Percentiles rank a stretch among this genome's conserved stretches.
Conservation (phyloP, 1,140 invertebrate genomes). For the Aleiodes sp. region DNA sequence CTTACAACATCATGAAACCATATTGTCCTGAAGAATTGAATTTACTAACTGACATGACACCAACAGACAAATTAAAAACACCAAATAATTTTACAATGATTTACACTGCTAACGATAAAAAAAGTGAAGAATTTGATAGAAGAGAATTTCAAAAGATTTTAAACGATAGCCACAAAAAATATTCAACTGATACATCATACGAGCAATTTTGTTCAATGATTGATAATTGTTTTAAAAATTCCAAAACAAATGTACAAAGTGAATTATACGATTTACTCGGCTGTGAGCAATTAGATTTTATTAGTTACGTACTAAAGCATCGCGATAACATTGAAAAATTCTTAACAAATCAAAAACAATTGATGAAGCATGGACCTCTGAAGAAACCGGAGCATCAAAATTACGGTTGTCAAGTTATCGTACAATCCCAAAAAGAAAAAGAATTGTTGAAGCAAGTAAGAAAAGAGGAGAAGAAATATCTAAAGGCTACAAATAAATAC, state of each 20-base stretch:
- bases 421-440: slow-evolving; percentile 88
- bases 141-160: slow-evolving; percentile 69
- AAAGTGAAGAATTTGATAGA: slow-evolving; percentile 70
- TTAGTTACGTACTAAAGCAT: slow-evolving; percentile 80
- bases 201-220: slow-evolving; percentile 72
- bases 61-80: slow-evolving; percentile 33
- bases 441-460: slow-evolving; percentile 81
- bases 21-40: background rate
- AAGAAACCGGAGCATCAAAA: slow-evolving; percentile 61
- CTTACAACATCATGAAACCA: background rate
- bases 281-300: slow-evolving; percentile 87
- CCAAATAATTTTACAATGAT: slow-evolving; percentile 51
- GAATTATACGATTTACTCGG: slow-evolving; percentile 90
- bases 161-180: slow-evolving; percentile 64
- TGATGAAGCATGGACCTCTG: slow-evolving; percentile 46
- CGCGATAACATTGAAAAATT: slow-evolving; percentile 68
- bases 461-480: slow-evolving; percentile 87
- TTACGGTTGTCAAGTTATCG: slow-evolving; percentile 78
- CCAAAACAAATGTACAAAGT: slow-evolving; percentile 82
- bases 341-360: slow-evolving; percentile 53
- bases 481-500: slow-evolving; percentile 70
- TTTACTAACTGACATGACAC: slow-evolving; percentile 44
- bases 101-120: slow-evolving; percentile 37
- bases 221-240: slow-evolving; percentile 70
- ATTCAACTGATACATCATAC: slow-evolving; percentile 63